phyloP scores from a whole-genome alignment of 2,888 invertebrate species.

The Entomobrya multifasciata region DNA sequence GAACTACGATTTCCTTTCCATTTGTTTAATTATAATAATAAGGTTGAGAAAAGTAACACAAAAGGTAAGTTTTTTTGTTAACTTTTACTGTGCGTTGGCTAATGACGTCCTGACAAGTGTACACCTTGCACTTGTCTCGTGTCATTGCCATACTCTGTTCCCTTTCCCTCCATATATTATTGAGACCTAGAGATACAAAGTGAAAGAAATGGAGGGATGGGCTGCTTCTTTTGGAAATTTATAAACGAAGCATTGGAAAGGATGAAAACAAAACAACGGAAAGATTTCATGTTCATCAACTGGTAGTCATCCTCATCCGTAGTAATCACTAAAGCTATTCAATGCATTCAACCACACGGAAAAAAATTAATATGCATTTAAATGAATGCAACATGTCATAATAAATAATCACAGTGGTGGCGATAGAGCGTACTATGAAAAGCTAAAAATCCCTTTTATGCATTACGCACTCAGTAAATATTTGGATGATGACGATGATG shows the following conservation, averaged over 20 bases:
- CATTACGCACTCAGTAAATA: conserved; percentile 38
- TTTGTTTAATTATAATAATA: conserved; percentile 57
- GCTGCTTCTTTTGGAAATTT: neutral
- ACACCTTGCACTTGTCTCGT: conserved; percentile 60
- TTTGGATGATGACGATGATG: conserved; percentile 51
- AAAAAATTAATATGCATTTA: conserved; percentile 14
- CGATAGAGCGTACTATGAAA: neutral
- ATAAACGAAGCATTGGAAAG: neutral
- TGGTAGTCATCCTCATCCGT: conserved; percentile 25
- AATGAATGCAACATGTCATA: conserved; percentile 32
- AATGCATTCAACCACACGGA: conserved; percentile 41
- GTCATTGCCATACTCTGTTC: conserved; percentile 50
- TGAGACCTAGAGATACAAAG: too few species aligned
- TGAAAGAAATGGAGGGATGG: conserved; percentile 4
- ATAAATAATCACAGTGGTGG: conserved; percentile 34
- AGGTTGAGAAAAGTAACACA: conserved; percentile 31
- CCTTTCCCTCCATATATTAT: neutral
- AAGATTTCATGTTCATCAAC: conserved; percentile 45
- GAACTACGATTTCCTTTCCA: conserved; percentile 49
- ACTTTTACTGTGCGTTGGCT: conserved; percentile 11
- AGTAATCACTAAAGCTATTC: conserved; percentile 25
- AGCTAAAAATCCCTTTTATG: conserved; percentile 6
- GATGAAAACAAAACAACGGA: conserved; percentile 41
- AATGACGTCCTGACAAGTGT: neutral
- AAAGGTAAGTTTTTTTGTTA: too few species aligned